A percentile compares a stretch with the other conserved stretches of the same genome.
phyloP scores from a whole-genome alignment of 2,888 invertebrate genomes.

The Linyphia triangularis region DNA sequence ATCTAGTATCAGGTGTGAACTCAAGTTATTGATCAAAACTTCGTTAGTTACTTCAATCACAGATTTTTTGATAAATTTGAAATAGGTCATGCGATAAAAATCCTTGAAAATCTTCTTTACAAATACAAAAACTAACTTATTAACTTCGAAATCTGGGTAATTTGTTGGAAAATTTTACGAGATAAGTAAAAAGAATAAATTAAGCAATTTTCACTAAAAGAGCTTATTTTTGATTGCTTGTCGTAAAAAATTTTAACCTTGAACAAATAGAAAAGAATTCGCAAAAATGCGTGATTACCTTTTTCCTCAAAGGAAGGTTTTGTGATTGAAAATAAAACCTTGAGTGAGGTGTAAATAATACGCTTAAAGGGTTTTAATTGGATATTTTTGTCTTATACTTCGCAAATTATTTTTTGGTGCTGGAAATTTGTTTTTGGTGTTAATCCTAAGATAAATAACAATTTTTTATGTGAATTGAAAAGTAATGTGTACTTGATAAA shows the following conservation, averaged over 20 bases:
- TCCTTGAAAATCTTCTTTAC: no score
- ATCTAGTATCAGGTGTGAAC: no score
- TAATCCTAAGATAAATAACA: not conserved
- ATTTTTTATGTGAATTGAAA: not conserved
- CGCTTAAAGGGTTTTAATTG: not conserved
- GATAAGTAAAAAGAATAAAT: not conserved
- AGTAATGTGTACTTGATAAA: not conserved
- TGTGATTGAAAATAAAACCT: not conserved
- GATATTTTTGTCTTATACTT: not conserved
- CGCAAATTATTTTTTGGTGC: not conserved
- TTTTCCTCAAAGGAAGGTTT: not conserved
- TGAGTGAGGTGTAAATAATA: not conserved
- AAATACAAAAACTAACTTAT: not conserved
- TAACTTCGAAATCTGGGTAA: not conserved
- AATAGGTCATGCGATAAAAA: no score
- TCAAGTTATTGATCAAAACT: no score
- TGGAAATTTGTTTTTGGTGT: not conserved
- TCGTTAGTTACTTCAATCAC: no score
- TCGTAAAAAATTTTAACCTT: not conserved
- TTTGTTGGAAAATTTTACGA: not conserved
- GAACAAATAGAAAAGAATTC: not conserved
- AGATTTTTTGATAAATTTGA: no score
- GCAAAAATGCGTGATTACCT: not conserved
- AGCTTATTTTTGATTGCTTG: not conserved
- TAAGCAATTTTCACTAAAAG: not conserved